A percentile compares a stretch with the other conserved stretches of the same genome.
These are phyloP conservation scores for Psammodynastes pulverulentus DNA, from an alignment of 2,113 vertebrate species.

Conservation along the genomic window DNA sequence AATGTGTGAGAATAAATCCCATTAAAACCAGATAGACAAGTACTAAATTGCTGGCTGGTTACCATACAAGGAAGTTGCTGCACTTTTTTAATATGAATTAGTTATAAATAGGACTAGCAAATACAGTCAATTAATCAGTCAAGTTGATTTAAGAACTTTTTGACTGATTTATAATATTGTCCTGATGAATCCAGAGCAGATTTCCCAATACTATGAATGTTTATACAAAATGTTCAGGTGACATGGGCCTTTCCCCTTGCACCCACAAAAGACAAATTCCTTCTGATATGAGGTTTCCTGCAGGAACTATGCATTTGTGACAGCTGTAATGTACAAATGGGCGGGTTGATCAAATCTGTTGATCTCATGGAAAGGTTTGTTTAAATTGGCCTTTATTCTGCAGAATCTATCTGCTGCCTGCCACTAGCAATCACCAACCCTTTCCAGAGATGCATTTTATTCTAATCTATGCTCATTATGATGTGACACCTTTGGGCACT, in stretches of 20 bases:
- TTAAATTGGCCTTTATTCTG: not conserved
- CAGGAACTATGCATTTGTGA: not conserved
- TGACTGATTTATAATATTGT: not conserved
- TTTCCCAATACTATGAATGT: not conserved
- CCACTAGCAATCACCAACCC: not conserved
- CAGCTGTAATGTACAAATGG: not conserved
- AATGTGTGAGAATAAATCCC: not conserved
- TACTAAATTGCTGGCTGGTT: not conserved
- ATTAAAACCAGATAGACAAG: not conserved
- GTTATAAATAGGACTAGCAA: not conserved
- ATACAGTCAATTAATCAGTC: not conserved
- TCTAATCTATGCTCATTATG: not conserved
- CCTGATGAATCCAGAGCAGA: not conserved
- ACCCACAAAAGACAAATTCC: not conserved
- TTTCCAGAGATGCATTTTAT: not conserved
- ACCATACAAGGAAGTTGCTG: not conserved
- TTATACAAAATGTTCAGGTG: not conserved
- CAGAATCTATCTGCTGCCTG: not conserved
- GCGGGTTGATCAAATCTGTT: not conserved
- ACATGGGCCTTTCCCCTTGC: not conserved
- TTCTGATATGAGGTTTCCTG: not conserved
- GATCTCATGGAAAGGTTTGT: not conserved
- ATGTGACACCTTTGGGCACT: not conserved
- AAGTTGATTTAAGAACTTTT: not conserved
- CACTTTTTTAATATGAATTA: not conserved